Percentiles rank a stretch among this genome's conserved stretches.
These are phyloP conservation scores for Phyto melanocephala DNA, from an alignment of 2,888 invertebrate species.

Conservation along the genomic window DNA sequence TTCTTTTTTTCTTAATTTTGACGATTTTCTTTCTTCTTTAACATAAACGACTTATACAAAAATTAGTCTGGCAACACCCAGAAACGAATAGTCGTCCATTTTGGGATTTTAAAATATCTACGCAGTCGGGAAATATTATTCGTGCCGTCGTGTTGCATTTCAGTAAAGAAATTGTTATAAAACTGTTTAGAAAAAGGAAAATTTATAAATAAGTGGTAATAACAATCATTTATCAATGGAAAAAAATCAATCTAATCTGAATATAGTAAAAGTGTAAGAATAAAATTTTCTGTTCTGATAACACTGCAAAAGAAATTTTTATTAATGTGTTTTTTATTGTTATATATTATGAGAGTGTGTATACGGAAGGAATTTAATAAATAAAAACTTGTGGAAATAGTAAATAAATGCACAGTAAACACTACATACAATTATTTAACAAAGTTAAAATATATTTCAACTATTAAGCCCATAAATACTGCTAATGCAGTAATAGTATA, in stretches of 20 bases:
- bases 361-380: conserved; percentile 21
- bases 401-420: conserved; percentile 30
- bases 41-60: no score
- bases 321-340: conserved; percentile 21
- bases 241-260: neutral
- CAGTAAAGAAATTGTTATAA: conserved; percentile 28
- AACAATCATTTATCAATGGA: neutral
- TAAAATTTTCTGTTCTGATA: conserved; percentile 18
- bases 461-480: conserved; percentile 29
- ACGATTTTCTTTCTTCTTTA: no score
- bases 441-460: no score
- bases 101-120: conserved; percentile 73
- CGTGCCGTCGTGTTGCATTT: conserved; percentile 46
- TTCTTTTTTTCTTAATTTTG: neutral
- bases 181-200: neutral
- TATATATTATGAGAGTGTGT: conserved; percentile 27
- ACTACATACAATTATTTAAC: neutral
- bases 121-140: conserved; percentile 69
- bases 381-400: conserved; percentile 13
- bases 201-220: conserved; percentile 21
- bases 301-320: conserved; percentile 18
- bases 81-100: conserved; percentile 53
- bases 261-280: conserved; percentile 5
- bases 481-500: conserved; percentile 42
- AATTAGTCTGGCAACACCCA: conserved; percentile 12